Evolutionary conservation across 2,797 vertebrate genomes (phyloP), one percentile per base, ranked within the genome.

Genomic region (Poecilia picta): DNA sequence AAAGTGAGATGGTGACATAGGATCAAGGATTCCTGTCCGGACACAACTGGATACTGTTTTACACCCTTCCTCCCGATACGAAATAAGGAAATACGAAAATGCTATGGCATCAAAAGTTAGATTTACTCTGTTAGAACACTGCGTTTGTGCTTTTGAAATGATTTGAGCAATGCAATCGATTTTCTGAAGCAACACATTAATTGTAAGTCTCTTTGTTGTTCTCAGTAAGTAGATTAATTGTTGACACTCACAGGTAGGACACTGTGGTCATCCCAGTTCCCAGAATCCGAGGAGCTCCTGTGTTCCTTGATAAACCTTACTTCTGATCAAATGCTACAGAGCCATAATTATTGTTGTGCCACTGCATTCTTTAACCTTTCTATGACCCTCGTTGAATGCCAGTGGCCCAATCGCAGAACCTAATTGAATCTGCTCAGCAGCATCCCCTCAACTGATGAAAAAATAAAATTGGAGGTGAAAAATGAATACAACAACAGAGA

Each of bases 311-410:
- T 94, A 96, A 95, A 96, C 94, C 94, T 88, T 80, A 89, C 90
- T 92, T 93, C 91, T 95, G 95, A 96, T 96, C 95, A 95, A 95
- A 95, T 90, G 94, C 94, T 95, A 93, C 95, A 94, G 93, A 94
- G 86, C 94, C 94, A 93, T 96, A 96, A 96, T 96, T 95, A 94
- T 95, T 94, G 96, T 96, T 96, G 95, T 95, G 94, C 95, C 95
- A 92, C 94, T 95, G 95, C 96, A 96, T 96, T 96, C 94, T 94
- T 96, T 96, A 96, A 96, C 96, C 95, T 96, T 95, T 96, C 83
- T 76, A 73, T 94, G 95, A 96, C 96, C 95, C 93, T 93, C 77
- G 84, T 89, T 94, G 95, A 96, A 96, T 95, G 95, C 93, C 95
- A 95, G 92, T 91, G 93, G 92, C 94, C 95, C 95, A 96, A 96